These are phyloP conservation scores for Drosophila putrida DNA, from an alignment of 2,888 invertebrate genomes.

Conservation along the genomic window DNA sequence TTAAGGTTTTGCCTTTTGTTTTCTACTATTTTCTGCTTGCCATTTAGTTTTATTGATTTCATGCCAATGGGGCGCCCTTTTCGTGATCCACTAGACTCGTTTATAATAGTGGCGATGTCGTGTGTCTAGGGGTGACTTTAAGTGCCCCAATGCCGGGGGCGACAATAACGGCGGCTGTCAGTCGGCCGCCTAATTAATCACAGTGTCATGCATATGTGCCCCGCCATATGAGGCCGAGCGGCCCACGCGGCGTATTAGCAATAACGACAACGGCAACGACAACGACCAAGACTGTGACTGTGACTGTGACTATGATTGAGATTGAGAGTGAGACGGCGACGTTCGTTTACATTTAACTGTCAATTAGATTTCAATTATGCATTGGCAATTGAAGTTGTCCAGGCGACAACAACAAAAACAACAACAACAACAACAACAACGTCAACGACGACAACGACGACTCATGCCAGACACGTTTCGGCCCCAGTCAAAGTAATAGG, in stretches of 20 bases:
- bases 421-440: slow-evolving; percentile 21
- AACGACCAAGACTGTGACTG: slow-evolving; percentile 3
- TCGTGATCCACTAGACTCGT: slow-evolving; percentile 41
- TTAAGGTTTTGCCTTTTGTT: slow-evolving; percentile 46
- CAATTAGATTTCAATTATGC: slow-evolving; percentile 82
- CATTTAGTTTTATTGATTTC: slow-evolving; percentile 72
- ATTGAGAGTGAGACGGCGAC: slow-evolving; percentile 22
- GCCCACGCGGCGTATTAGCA: slow-evolving; percentile 79
- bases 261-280: slow-evolving; percentile 41
- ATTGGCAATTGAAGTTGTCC: slow-evolving; percentile 68
- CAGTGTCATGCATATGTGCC: slow-evolving; percentile 72
- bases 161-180: slow-evolving; percentile 41
- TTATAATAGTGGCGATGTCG: slow-evolving; percentile 21
- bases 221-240: slow-evolving; percentile 47
- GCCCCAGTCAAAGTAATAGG: slow-evolving; percentile 26
- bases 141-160: slow-evolving; percentile 57
- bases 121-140: slow-evolving; percentile 33
- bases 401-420: slow-evolving; percentile 40
- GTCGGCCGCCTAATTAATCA: slow-evolving; percentile 74
- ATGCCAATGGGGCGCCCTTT: slow-evolving; percentile 71
- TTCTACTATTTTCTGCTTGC: slow-evolving; percentile 15
- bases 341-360: slow-evolving; percentile 76
- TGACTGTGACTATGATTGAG: slow-evolving; percentile 13
- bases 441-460: neutral
- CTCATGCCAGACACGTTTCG: slow-evolving; percentile 54